phyloP scores from a whole-genome alignment of 2,113 vertebrate genomes.

The Enhydra lutris region DNA sequence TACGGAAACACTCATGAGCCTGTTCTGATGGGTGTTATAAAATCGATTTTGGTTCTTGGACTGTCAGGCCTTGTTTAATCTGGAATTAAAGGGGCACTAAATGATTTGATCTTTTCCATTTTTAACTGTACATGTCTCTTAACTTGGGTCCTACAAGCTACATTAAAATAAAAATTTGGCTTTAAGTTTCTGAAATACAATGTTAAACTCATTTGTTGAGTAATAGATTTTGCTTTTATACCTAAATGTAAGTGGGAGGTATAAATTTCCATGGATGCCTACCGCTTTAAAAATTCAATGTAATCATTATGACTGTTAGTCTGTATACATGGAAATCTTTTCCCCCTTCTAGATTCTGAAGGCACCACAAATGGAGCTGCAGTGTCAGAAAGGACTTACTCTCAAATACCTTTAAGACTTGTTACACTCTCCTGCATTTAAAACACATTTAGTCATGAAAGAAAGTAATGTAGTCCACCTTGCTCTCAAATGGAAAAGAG shows the following conservation, averaged over 20 bases:
- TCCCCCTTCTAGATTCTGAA: not conserved
- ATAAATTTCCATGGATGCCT: not conserved
- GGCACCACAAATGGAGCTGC: not conserved
- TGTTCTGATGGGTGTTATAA: not conserved
- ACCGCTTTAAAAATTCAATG: not conserved
- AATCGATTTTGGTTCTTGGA: not conserved
- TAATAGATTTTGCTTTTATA: not conserved
- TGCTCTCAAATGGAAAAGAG: not conserved
- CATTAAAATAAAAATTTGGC: conserved; percentile 24
- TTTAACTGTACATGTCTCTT: conserved; percentile 9
- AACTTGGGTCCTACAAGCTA: conserved; percentile 2
- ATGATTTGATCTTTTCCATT: not conserved
- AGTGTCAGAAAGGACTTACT: not conserved
- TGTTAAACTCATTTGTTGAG: conserved; percentile 8
- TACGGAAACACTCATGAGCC: not conserved
- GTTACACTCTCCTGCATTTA: not conserved
- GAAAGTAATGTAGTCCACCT: not conserved
- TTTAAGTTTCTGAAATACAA: not conserved
- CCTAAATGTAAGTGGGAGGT: not conserved
- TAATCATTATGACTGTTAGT: not conserved
- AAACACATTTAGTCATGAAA: not conserved
- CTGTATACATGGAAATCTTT: not conserved
- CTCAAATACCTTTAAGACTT: not conserved
- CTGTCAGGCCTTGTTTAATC: not conserved
- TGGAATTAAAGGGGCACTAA: not conserved